phyloP scores from a whole-genome alignment of 2,113 vertebrate species.

The Natator depressus region DNA sequence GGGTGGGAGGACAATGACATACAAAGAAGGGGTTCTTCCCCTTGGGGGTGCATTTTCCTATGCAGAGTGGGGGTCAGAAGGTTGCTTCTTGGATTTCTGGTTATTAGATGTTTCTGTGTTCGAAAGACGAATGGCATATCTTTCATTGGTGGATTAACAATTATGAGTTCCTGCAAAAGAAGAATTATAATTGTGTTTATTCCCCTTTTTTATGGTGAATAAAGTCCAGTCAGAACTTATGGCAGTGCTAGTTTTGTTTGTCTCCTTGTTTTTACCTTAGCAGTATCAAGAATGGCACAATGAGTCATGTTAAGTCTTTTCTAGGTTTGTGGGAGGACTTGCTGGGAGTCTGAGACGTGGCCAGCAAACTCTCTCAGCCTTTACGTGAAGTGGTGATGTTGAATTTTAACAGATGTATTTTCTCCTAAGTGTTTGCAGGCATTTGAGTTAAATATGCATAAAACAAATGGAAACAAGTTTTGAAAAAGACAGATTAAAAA shows the following conservation, averaged over 20 bases:
- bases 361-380: background rate
- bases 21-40: background rate
- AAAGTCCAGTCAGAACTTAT: background rate
- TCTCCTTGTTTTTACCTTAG: background rate
- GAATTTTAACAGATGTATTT: conserved; percentile 1
- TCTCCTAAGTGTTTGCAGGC: background rate
- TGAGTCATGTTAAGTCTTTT: background rate
- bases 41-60: background rate
- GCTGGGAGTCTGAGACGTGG: background rate
- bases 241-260: background rate
- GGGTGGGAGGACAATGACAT: fast-evolving
- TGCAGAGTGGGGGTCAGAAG: background rate
- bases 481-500: background rate
- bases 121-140: background rate
- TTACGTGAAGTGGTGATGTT: background rate
- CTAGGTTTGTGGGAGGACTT: background rate
- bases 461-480: background rate
- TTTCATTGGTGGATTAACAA: background rate
- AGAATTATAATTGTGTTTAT: background rate
- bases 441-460: background rate
- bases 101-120: background rate
- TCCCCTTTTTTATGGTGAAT: background rate
- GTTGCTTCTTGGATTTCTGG: background rate
- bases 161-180: background rate
- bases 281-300: background rate